These are phyloP conservation scores for Diorhabda carinulata DNA, from an alignment of 1,140 invertebrate species.

Conservation along the genomic window DNA sequence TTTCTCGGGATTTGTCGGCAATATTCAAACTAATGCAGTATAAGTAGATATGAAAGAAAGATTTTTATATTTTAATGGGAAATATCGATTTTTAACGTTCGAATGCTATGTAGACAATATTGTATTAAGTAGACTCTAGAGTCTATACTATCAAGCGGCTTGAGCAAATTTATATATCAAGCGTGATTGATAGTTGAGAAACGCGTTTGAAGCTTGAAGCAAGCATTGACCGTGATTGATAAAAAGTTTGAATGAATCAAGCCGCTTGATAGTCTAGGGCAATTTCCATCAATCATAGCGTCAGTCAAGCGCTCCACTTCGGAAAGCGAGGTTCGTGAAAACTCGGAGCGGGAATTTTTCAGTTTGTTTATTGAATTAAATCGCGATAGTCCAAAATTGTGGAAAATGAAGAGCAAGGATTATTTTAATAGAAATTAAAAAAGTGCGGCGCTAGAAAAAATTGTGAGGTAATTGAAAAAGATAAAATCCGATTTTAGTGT, in stretches of 20 bases:
- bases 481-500: slow-evolving; percentile 2
- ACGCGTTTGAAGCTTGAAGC: background rate
- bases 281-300: background rate
- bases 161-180: background rate
- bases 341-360: background rate
- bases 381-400: background rate
- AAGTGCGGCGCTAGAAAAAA: slow-evolving; percentile 1
- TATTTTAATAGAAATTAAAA: slow-evolving; percentile 8
- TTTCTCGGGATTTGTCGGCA: too few relatives aligned
- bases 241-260: background rate
- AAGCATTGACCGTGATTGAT: background rate
- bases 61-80: too few relatives aligned
- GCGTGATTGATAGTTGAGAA: background rate
- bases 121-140: too few relatives aligned
- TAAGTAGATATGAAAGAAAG: too few relatives aligned
- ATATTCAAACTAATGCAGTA: too few relatives aligned
- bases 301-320: background rate
- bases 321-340: background rate
- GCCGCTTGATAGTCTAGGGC: background rate
- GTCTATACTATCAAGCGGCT: too few relatives aligned
- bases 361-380: background rate
- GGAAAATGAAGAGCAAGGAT: background rate
- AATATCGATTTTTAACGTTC: too few relatives aligned
- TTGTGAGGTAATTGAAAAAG: background rate
- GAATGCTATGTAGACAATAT: too few relatives aligned